Evolutionary conservation across 2,888 invertebrate species (phyloP), one percentile per base, ranked within the genome.

Genomic region (Lottia scabra): DNA sequence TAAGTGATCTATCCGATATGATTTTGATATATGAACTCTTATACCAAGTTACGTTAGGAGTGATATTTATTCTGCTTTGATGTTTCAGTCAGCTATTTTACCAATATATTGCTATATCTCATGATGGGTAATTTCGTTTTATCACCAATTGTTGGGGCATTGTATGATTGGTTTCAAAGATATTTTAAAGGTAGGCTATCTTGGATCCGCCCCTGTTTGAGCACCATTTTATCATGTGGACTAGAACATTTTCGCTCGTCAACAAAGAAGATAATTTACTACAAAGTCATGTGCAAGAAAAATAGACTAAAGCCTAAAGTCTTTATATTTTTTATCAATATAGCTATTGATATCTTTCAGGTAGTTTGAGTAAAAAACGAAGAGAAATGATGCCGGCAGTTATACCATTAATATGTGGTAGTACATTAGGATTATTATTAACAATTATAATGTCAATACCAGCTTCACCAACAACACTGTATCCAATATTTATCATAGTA

Each of bases 31-130:
- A 38, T 38, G 38, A 38, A 38, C 38, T 1, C 38, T 38, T 38
- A 5, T 38, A 8, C 38, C 38, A 38, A 38, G 3, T 4, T 30
- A 4, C 2, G 30, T 30, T 30, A 4, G 30, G 30, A 30, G 2
- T 30, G 30, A 5, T 30, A 4, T 38, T 38, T 5, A 10, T 10
- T 38, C 10, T 38, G 38, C 5, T 56, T n/a, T n/a, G n/a, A 23
- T 65, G 8, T 79, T 82, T 56, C 82, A 83, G 84, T 84, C 65
- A 83, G 84, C 71, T 76, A 79, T 75, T 84, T 80, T 74, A 83
- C 82, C 43, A 80, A 83, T 74, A 74, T 82, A 26, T 79, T 78
- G 63, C 75, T 80, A 71, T 83, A 80, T 73, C 78, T 77, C n/a
- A 78, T 83, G 81, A 80, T 83, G 79, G 79, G 81, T 63, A 83